phyloP scores from a whole-genome alignment of 1,140 invertebrate genomes.

The Drosophila simulans region DNA sequence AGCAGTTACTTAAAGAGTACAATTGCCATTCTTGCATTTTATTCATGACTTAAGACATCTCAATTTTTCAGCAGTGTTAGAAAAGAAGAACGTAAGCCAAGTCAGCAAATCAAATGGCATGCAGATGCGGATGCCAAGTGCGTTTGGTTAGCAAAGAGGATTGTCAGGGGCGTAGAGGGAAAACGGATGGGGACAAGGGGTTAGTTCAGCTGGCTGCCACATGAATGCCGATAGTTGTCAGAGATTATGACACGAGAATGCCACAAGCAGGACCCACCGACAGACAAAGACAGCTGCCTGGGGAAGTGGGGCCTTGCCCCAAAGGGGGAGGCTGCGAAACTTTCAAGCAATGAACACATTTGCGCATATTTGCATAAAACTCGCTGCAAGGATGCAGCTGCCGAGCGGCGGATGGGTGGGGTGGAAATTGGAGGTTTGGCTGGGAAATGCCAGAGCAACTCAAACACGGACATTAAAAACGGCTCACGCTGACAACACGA shows the following conservation, averaged over 20 bases:
- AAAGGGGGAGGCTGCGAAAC: conserved; percentile 34
- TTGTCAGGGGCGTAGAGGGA: conserved; percentile 1
- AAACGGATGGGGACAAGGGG: neutral
- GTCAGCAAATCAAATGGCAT: conserved; percentile 73
- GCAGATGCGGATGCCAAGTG: conserved; percentile 46
- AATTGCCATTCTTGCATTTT: neutral
- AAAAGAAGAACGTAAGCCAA: conserved; percentile 35
- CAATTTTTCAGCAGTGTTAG: conserved; percentile 17
- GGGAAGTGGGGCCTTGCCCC: neutral
- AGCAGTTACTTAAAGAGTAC: neutral
- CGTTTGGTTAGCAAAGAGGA: conserved; percentile 33
- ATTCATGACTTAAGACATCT: neutral
- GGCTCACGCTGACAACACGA: conserved; percentile 23
- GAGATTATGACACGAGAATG: conserved; percentile 79
- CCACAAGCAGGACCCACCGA: conserved; percentile 43
- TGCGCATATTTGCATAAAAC: conserved; percentile 81
- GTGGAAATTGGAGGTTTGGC: neutral
- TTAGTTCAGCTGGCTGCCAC: conserved; percentile 52
- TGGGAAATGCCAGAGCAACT: conserved; percentile 49
- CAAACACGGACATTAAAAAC: conserved; percentile 58
- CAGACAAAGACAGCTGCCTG: conserved; percentile 12
- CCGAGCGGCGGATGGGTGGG: neutral
- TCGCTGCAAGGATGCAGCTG: conserved; percentile 56
- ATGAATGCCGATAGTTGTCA: conserved; percentile 81
- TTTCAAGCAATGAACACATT: conserved; percentile 80